These are phyloP conservation scores for Ectobius pallidus DNA, from an alignment of 2,888 invertebrate genomes.

Conservation along the genomic window DNA sequence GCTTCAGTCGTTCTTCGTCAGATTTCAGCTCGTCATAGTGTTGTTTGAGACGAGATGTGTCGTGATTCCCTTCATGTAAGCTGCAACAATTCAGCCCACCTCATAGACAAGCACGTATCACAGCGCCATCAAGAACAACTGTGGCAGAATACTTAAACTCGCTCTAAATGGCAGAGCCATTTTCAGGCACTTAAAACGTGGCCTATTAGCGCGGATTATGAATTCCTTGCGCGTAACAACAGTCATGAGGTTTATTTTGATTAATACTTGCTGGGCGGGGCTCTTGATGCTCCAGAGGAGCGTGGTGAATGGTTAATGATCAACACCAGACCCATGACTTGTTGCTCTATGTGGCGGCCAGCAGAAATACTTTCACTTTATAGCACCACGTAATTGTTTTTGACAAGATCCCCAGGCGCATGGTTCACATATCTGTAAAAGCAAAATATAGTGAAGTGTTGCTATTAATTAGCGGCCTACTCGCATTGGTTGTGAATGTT, in stretches of 20 bases:
- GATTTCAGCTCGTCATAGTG: no score
- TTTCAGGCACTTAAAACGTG: conserved; percentile 34
- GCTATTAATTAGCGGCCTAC: no score
- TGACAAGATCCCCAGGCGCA: neutral
- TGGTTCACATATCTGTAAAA: neutral
- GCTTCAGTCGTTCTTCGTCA: no score
- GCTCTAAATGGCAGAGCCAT: conserved; percentile 32
- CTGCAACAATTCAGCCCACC: no score
- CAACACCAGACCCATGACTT: neutral
- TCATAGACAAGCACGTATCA: neutral
- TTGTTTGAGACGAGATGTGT: no score
- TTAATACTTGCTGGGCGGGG: neutral
- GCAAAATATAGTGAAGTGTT: neutral
- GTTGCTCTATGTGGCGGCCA: neutral
- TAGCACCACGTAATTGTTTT: no score
- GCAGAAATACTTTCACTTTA: no score
- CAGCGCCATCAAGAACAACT: conserved; percentile 33
- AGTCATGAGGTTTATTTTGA: neutral
- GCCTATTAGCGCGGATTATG: conserved; percentile 2
- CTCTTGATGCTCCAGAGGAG: neutral
- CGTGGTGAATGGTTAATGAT: conserved; percentile 29
- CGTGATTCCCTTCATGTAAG: no score
- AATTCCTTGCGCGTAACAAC: conserved; percentile 10
- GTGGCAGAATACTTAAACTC: conserved; percentile 8
- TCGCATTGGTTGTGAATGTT: no score